A percentile compares a stretch with the other conserved stretches of the same genome.
Evolutionary conservation across 2,888 invertebrate genomes (phyloP).

Genomic region (Drosophila austrosaltans): DNA sequence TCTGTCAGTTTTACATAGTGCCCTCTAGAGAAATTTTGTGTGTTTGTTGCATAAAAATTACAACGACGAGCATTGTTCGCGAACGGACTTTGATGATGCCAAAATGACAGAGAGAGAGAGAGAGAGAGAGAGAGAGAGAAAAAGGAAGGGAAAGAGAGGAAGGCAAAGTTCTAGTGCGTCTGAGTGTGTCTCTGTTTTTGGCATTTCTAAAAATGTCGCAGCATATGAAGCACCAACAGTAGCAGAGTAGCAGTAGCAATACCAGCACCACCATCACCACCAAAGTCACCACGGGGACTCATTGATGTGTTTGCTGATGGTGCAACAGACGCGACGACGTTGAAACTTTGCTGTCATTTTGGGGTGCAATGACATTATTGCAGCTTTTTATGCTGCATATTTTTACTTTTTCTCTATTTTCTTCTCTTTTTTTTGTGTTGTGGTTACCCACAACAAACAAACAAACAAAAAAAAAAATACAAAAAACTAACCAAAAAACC

Average conservation of each 20-base stretch:
- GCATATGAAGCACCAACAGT: conserved; percentile 9
- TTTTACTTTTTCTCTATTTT: conserved; percentile 17
- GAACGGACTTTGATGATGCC: conserved; percentile 68
- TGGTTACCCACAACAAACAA: no score
- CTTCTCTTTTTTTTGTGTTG: neutral
- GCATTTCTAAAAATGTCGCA: conserved; percentile 67
- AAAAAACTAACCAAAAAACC: no score
- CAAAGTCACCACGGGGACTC: conserved; percentile 62
- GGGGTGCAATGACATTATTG: conserved; percentile 61
- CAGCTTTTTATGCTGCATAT: conserved; percentile 39
- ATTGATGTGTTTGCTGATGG: conserved; percentile 66
- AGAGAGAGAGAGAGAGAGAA: neutral
- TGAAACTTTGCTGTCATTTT: conserved; percentile 53
- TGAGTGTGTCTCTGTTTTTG: conserved; percentile 57
- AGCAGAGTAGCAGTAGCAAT: conserved; percentile 2
- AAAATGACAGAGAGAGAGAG: conserved; percentile 45
- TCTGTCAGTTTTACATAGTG: conserved; percentile 76
- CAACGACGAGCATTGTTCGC: conserved; percentile 68
- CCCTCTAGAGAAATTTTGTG: conserved; percentile 72
- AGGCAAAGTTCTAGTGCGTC: conserved; percentile 29
- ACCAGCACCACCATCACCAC: conserved; percentile 6
- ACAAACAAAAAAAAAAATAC: no score
- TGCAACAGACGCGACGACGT: conserved; percentile 44
- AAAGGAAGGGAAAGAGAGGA: neutral
- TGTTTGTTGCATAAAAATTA: conserved; percentile 76